Evolutionary conservation across 1,140 invertebrate genomes (phyloP).

Genomic region (Luehdorfia chinensis): DNA sequence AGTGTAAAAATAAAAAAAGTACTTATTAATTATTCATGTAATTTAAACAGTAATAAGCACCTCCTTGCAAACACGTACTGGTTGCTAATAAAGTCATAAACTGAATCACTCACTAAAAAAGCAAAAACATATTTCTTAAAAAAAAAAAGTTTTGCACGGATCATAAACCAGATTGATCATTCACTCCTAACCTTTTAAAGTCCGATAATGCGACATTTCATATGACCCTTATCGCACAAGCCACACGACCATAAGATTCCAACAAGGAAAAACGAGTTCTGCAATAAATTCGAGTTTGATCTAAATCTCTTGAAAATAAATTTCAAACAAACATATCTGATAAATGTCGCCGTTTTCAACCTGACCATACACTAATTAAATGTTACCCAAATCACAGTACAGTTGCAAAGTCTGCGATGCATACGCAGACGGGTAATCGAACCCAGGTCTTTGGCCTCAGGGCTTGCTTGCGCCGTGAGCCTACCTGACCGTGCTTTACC

Average conservation of each 20-base stretch:
- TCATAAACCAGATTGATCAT: too few species aligned
- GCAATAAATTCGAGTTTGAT: constrained; percentile 6
- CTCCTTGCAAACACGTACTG: too few species aligned
- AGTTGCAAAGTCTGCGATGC: constrained; percentile 7
- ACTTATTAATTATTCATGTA: too few species aligned
- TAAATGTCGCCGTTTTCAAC: constrained; percentile 7
- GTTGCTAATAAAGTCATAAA: too few species aligned
- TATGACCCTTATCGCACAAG: neutral
- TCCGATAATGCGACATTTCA: constrained; percentile 1
- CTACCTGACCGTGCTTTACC: constrained; percentile 14
- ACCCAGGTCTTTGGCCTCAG: constrained; percentile 17
- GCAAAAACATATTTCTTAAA: too few species aligned
- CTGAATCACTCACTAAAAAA: too few species aligned
- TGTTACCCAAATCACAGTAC: constrained; percentile 10
- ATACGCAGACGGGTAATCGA: constrained; percentile 11
- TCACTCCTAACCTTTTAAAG: constrained; percentile 10
- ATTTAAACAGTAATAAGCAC: too few species aligned
- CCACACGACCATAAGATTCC: neutral
- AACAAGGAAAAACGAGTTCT: neutral
- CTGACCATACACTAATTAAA: constrained; percentile 22
- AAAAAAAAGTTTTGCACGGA: too few species aligned
- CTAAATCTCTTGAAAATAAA: constrained; percentile 10
- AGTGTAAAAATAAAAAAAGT: too few species aligned
- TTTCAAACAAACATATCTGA: constrained; percentile 7
- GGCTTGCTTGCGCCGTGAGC: too few species aligned